Base-by-base conservation (phyloP, 2,888 invertebrate genomes). In the Caenorhabditis sp. region DNA sequence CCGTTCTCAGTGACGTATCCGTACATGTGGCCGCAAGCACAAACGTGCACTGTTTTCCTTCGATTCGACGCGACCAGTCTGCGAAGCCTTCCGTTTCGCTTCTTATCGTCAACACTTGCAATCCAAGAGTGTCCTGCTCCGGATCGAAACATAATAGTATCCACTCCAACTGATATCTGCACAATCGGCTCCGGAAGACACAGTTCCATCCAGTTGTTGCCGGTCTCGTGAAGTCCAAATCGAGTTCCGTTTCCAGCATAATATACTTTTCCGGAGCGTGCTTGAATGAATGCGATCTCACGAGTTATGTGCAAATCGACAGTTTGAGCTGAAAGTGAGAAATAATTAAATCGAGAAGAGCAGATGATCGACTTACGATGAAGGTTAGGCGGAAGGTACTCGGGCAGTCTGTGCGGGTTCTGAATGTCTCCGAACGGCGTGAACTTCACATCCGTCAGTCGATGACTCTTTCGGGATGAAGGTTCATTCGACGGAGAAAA, bases 11-110 rank as follows among this genome's bases (percentile, higher is more conserved):
- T 95, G 0, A 97, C 94, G 76, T 97, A 92, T 3, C 96, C 96
- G 9, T 95, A 95, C 2, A 95, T 95, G 5, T 96, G 96, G 90
- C 95, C 95, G 90, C 96, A 97, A 89, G 96, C 96, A 0, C 96
- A 95, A 85, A 93, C 93, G 0, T 94, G 92, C 11, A 85, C 72
- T 20, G 80, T 78, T 55, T 84, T 85, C 52, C 83, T 52, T 11
- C 80, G 71, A 61, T 79, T 78, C 17, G 76, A 45, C n/a, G 79
- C 50, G 20, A 71, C 45, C 41, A 83, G 41, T 32, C 77, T 45
- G 32, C 79, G 62, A 24, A 83, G 43, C 37, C 77, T 55, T 8
- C 82, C 81, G 27, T 62, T 71, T 24, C 77, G 75, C 45, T 82
- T 78, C 59, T 74, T 72, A 46, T 83, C 84, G 26, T 84, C 83